Conservation (phyloP, 2,113 vertebrate genomes). For the Sinocyclocheilus anshuiensis region DNA sequence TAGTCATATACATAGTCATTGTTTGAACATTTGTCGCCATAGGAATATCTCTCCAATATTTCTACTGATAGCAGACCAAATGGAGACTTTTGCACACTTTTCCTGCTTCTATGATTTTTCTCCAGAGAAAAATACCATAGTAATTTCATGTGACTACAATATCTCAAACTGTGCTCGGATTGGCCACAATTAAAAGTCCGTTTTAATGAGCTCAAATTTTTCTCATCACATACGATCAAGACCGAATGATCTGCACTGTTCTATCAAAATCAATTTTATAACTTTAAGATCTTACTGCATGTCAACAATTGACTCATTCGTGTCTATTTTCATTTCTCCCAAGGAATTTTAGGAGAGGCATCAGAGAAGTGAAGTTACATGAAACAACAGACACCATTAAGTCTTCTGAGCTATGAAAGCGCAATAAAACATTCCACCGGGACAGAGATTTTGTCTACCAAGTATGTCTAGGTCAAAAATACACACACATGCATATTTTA, state of each 20-base stretch:
- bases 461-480: not conserved
- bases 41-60: no score
- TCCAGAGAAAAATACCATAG: not conserved
- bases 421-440: not conserved
- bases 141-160: not conserved
- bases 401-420: not conserved
- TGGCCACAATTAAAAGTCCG: not conserved
- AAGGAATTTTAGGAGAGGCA: not conserved
- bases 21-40: no score
- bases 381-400: not conserved
- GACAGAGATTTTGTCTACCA: not conserved
- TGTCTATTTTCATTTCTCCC: not conserved
- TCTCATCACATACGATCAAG: not conserved
- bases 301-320: not conserved
- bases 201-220: not conserved
- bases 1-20: not conserved
- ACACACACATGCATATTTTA: conserved; percentile 20
- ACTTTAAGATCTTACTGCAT: not conserved
- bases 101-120: not conserved
- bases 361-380: not conserved
- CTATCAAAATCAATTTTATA: not conserved
- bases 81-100: not conserved
- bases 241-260: not conserved
- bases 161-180: not conserved
- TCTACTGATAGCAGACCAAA: not conserved